Evolutionary conservation across 2,797 vertebrate species (phyloP).

Genomic region (Poecilia gillii): DNA sequence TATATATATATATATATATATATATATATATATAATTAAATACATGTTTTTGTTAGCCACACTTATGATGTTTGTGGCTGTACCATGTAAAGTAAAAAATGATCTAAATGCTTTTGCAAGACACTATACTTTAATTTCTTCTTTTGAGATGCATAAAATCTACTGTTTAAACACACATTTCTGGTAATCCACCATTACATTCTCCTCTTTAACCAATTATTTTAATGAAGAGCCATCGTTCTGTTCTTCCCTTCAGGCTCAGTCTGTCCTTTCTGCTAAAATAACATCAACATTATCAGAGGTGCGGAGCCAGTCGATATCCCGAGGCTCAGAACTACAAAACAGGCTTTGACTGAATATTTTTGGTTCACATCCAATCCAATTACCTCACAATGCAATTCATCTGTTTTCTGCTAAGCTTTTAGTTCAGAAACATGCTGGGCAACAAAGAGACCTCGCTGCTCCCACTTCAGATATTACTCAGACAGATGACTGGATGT

Average conservation of each 20-base stretch:
- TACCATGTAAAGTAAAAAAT: not conserved
- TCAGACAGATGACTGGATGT: constrained; percentile 25
- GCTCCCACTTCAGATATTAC: constrained; percentile 23
- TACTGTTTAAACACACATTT: constrained; percentile 5
- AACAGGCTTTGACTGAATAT: constrained; percentile 1
- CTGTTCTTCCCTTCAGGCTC: constrained; percentile 8
- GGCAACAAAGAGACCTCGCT: constrained; percentile 14
- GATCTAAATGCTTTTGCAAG: not conserved
- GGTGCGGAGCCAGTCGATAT: constrained; percentile 13
- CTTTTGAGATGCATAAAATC: not conserved
- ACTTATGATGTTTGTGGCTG: not conserved
- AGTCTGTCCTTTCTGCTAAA: constrained; percentile 20
- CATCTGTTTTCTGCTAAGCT: not conserved
- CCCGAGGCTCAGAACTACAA: constrained; percentile 1
- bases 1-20: too few relatives aligned
- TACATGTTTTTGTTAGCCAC: not conserved
- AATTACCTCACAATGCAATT: constrained; percentile 8
- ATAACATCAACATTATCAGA: constrained; percentile 13
- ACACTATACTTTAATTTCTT: not conserved
- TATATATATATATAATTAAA: not conserved
- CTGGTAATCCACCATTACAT: not conserved
- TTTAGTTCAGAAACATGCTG: constrained; percentile 13
- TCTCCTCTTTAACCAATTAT: not conserved
- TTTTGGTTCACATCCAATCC: constrained; percentile 13
- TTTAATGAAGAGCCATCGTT: constrained; percentile 16